Evolutionary conservation across 2,797 vertebrate genomes (phyloP), one percentile per base, ranked within the genome.

Genomic region (Gorsachius magnificus): DNA sequence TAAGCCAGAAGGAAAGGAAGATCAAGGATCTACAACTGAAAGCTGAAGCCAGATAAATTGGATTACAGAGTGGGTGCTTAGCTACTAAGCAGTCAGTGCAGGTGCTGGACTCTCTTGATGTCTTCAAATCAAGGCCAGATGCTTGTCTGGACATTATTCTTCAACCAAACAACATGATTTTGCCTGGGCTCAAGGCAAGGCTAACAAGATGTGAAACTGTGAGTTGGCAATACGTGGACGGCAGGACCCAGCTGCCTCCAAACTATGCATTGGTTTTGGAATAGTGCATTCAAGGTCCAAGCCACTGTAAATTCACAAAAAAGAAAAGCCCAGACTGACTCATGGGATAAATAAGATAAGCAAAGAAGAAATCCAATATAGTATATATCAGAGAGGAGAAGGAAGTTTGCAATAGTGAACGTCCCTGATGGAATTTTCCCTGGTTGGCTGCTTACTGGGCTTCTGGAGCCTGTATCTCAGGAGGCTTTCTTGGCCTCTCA

Each of bases 31-130:
- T 90, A 70, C 64, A 70, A 64, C 33, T 7, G 50, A 92, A 93
- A 89, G 53, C 50, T 69, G 65, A 94, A 95, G 69, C 76, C 72
- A 93, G 93, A 90, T 91, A 93, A 93, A 84, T 45, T 84, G 43
- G 48, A 93, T 95, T 92, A 87, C 4, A 48, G 26, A 13, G 24
- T 0, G 8, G 8, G 53, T 87, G 46, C 68, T 85, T 89, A 90
- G 75, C 80, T 93, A 70, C 74, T 86, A 90, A 95, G 46, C 28
- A 93, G 75, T 4, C n/a, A 64, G 75, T 25, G 29, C 45, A 92
- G 75, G 83, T 95, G 54, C 68, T 78, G 77, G 51, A 77, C 24
- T 85, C 50, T 75, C 78, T 80, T 80, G 53, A 48, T 83, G 68
- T 75, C 66, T 82, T 90, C 85, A 92, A 31, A 95, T 90, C 57